Evolutionary conservation across 2,888 invertebrate genomes (phyloP).

Genomic region (Leptopterna dolabrata): DNA sequence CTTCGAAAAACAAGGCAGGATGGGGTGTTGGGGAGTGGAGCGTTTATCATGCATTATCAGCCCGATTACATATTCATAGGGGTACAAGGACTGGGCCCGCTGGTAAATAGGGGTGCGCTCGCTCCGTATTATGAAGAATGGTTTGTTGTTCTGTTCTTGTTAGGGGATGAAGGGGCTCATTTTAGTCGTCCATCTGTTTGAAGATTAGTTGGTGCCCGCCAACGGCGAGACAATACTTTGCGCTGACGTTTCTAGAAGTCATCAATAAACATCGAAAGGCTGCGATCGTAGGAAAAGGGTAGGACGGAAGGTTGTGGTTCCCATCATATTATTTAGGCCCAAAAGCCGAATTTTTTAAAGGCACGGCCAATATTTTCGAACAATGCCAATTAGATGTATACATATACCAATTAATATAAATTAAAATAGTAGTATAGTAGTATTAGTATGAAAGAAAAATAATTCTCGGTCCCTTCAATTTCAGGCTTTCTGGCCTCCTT

Average conservation of each 20-base stretch:
- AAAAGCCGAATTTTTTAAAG: too few species aligned
- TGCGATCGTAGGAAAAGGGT: background rate
- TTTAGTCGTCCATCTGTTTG: constrained; percentile 36
- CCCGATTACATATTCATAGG: constrained; percentile 54
- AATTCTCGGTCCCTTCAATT: too few species aligned
- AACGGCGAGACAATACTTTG: background rate
- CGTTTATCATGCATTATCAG: constrained; percentile 54
- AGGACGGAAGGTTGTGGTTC: background rate
- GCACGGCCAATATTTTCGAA: too few species aligned
- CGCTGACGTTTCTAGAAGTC: background rate
- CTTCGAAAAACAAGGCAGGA: background rate
- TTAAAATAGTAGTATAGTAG: too few species aligned
- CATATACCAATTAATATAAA: too few species aligned
- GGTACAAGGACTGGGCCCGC: background rate
- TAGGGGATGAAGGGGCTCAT: background rate
- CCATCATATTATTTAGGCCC: too few species aligned
- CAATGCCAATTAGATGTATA: too few species aligned
- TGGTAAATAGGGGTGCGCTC: constrained; percentile 19
- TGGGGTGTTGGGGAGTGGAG: background rate
- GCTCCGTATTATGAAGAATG: background rate
- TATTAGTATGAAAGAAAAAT: too few species aligned
- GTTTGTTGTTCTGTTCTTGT: constrained; percentile 28
- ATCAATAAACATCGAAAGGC: background rate
- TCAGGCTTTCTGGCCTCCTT: too few species aligned
- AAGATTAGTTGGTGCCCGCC: background rate